Percentiles rank a stretch among this genome's conserved stretches.
phyloP scores from a whole-genome alignment of 2,797 vertebrate species.

The Poecilia picta region DNA sequence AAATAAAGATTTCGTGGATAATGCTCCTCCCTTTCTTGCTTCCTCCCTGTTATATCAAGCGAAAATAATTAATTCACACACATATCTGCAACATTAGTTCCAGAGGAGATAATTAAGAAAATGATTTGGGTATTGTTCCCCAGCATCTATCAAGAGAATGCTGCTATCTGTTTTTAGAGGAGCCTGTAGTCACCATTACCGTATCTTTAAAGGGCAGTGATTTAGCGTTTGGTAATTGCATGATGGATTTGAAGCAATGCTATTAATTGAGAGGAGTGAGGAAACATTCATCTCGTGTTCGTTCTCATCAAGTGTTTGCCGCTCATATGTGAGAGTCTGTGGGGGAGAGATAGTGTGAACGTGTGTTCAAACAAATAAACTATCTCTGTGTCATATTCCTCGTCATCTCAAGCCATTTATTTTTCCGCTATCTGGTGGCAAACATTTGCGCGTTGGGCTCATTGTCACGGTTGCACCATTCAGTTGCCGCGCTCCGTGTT shows the following conservation, averaged over 20 bases:
- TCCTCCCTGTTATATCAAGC: slow-evolving; percentile 67
- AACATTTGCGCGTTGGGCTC: slow-evolving; percentile 63
- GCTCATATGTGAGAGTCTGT: slow-evolving; percentile 51
- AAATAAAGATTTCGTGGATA: slow-evolving; percentile 68
- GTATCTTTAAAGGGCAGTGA: slow-evolving; percentile 78
- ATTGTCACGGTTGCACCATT: slow-evolving; percentile 58
- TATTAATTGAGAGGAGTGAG: slow-evolving; percentile 76
- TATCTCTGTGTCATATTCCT: slow-evolving; percentile 64
- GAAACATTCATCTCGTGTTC: slow-evolving; percentile 66
- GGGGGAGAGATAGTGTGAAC: slow-evolving; percentile 62
- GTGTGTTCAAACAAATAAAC: slow-evolving; percentile 72
- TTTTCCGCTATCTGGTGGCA: slow-evolving; percentile 69
- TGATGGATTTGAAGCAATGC: slow-evolving; percentile 74
- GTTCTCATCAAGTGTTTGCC: slow-evolving; percentile 60
- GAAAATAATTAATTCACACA: slow-evolving; percentile 79
- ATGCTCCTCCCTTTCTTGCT: slow-evolving; percentile 55
- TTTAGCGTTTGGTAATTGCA: slow-evolving; percentile 74
- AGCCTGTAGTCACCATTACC: slow-evolving; percentile 73
- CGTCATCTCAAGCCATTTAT: slow-evolving; percentile 72
- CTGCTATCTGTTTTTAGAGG: slow-evolving; percentile 69
- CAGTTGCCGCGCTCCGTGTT: slow-evolving; percentile 29
- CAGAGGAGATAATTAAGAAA: slow-evolving; percentile 79
- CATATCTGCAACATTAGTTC: slow-evolving; percentile 79
- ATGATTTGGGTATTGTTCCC: slow-evolving; percentile 76
- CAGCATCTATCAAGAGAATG: slow-evolving; percentile 69